Evolutionary conservation across 2,888 invertebrate genomes (phyloP), one percentile per base, ranked within the genome.

Genomic region (Cinara cedri): DNA sequence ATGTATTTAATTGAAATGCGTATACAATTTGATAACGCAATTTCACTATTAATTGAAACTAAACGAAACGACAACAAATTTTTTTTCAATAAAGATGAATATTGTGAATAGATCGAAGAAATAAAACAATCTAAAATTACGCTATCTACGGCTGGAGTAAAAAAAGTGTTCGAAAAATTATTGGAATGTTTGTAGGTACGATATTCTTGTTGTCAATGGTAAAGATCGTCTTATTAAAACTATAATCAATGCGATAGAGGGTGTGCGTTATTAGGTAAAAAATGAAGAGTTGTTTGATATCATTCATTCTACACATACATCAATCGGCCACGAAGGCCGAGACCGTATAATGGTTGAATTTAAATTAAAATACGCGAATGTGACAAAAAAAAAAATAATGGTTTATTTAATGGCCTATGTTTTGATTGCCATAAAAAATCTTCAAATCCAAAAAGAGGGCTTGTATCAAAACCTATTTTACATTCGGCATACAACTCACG

Each of bases 191-290:
- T n/a, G 51, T 51, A 51, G 16, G 16, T 51, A 51, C 51, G n/a
- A n/a, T n/a, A 51, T 51, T 51, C 13, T 57, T 21, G 8, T 57
- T 57, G 21, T 57, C 57, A 14, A 57, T 4, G 57, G 24, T 24
- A 57, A 57, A 57, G 57, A 21, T 57, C 57, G 57, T 57, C 57
- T 57, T 57, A 57, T 57, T 57, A 57, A 57, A 4, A 57, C 57
- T 21, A 57, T 57, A 24, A 57, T 21, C 14, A 57, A 21, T 57
- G 24, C 24, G 24, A 14, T 19, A 55, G 51, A 51, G 51, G 51
- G n/a, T n/a, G n/a, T 51, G 51, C 51, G 51, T n/a, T 51, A 51
- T 51, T 51, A 16, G 14, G 51, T 51, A 49, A 49, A 51, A 51
- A 51, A 51, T 51, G 51, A 51, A 51, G 51, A 51, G 8, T 6